phyloP scores from a whole-genome alignment of 2,113 vertebrate genomes.

The Misgurnus mizolepis region DNA sequence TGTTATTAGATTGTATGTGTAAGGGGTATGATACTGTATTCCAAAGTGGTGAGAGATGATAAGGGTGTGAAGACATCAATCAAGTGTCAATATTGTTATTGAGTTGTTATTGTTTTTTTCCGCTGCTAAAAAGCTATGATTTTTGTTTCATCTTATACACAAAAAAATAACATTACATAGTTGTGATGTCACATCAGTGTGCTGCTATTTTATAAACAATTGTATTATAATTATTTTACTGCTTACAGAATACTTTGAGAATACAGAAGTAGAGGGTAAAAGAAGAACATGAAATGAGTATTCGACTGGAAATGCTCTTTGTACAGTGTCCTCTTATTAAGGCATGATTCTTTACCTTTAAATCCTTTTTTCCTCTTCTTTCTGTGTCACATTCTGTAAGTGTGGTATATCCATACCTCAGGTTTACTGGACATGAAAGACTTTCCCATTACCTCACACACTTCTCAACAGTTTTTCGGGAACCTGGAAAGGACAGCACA shows the following conservation, averaged over 20 bases:
- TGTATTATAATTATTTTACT: constrained; percentile 99
- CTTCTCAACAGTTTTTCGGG: constrained; percentile 76
- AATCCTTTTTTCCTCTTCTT: constrained; percentile 66
- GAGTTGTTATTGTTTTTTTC: constrained; percentile 81
- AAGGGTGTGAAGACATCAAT: constrained; percentile 84
- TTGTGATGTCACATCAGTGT: constrained; percentile 99
- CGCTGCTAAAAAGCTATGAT: constrained; percentile 99
- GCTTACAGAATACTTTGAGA: constrained; percentile 92
- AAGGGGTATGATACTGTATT: constrained; percentile 83
- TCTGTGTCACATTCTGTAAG: constrained; percentile 85
- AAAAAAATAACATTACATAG: constrained; percentile 95
- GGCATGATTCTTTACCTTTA: constrained; percentile 74
- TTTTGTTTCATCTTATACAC: constrained; percentile 92
- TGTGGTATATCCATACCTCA: constrained; percentile 91
- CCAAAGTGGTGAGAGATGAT: constrained; percentile 83
- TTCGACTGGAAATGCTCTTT: constrained; percentile 95
- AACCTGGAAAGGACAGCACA: constrained; percentile 63
- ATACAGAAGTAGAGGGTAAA: constrained; percentile 93
- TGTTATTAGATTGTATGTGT: constrained; percentile 67
- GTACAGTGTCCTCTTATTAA: constrained; percentile 81
- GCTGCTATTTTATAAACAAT: constrained; percentile 99
- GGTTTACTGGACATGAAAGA: constrained; percentile 90
- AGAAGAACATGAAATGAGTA: constrained; percentile 87
- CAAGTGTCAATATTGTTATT: constrained; percentile 81
- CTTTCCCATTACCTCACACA: constrained; percentile 85